These are phyloP conservation scores for Psittacula echo DNA, from an alignment of 2,797 vertebrate species.

Conservation along the genomic window DNA sequence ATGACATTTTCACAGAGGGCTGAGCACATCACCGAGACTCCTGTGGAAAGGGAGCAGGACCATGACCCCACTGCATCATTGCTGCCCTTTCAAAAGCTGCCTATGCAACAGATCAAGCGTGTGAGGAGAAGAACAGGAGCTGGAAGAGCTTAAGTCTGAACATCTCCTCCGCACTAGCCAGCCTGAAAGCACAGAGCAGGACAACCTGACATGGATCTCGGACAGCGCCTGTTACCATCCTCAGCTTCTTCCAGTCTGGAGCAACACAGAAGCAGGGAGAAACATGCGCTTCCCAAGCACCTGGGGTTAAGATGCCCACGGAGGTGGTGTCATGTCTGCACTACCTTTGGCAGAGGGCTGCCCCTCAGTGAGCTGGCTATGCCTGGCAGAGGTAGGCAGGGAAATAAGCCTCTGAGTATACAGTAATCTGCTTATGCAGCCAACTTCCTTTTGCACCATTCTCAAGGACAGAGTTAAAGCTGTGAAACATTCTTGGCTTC, in stretches of 20 bases:
- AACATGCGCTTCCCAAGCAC: rapidly evolving
- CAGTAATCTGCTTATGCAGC: not conserved
- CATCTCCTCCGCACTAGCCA: not conserved
- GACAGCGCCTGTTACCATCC: not conserved
- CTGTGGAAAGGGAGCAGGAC: not conserved
- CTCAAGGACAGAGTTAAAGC: not conserved
- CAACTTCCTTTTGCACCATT: not conserved
- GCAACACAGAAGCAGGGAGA: not conserved
- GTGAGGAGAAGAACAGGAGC: not conserved
- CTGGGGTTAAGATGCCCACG: not conserved
- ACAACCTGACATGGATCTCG: not conserved
- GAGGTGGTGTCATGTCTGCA: rapidly evolving
- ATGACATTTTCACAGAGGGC: not conserved
- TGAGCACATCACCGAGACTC: rapidly evolving
- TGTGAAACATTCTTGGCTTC: not conserved
- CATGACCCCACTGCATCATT: not conserved
- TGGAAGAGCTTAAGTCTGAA: not conserved
- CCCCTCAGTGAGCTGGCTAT: not conserved
- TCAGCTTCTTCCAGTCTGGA: not conserved
- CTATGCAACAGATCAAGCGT: rapidly evolving
- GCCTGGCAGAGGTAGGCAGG: not conserved
- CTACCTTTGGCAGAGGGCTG: rapidly evolving
- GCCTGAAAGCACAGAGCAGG: not conserved
- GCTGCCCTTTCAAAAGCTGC: not conserved
- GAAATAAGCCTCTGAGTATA: not conserved